These are phyloP conservation scores for Todus mexicanus DNA, from an alignment of 2,797 vertebrate genomes.

Conservation along the genomic window DNA sequence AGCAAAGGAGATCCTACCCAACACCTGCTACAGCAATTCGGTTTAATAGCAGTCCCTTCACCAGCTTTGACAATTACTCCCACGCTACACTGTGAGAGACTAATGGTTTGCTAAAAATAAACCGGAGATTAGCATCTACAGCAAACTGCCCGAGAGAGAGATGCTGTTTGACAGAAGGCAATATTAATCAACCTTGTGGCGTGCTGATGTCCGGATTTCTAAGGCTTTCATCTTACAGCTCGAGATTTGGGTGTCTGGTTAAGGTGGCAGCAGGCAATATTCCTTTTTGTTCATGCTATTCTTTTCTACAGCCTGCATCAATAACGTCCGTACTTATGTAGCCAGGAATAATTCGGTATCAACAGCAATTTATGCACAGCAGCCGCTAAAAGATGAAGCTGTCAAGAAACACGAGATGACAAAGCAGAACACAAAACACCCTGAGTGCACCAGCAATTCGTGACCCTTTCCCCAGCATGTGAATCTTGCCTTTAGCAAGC, in stretches of 20 bases:
- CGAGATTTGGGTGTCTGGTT: not conserved
- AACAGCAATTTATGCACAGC: not conserved
- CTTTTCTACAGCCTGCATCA: not conserved
- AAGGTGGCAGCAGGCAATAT: not conserved
- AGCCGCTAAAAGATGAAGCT: not conserved
- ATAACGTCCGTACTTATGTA: not conserved
- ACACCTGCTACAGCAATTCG: slow-evolving; percentile 62
- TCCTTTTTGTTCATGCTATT: not conserved
- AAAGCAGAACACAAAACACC: not conserved
- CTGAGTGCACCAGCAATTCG: not conserved
- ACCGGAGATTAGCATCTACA: slow-evolving; percentile 43
- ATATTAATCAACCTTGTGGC: not conserved
- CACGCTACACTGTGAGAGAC: slow-evolving; percentile 69
- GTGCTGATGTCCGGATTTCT: not conserved
- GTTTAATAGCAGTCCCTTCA: slow-evolving; percentile 70
- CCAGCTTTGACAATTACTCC: slow-evolving; percentile 73
- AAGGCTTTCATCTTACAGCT: not conserved
- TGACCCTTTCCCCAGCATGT: not conserved
- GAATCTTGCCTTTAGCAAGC: not conserved
- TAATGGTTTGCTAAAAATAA: slow-evolving; percentile 82
- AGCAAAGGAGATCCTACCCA: slow-evolving; percentile 59
- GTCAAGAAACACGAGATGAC: not conserved
- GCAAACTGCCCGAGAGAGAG: not conserved
- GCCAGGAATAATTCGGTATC: not conserved
- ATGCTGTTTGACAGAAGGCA: not conserved